Base-by-base conservation (phyloP, 2,113 vertebrate genomes). In the Mugil cephalus region DNA sequence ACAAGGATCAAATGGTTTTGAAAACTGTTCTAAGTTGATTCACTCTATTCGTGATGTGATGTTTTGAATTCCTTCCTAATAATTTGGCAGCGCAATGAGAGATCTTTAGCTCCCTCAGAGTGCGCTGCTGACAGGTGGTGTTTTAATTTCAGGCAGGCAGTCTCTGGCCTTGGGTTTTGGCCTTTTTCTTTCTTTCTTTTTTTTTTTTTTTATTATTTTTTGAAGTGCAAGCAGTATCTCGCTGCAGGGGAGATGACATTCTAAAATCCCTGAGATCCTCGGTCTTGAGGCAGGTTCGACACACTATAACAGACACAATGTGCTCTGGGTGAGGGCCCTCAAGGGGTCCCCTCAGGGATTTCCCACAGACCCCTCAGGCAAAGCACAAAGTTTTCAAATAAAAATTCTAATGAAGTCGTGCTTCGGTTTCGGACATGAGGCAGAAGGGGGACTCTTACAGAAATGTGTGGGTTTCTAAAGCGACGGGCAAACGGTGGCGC, bases 171-270 rank as follows among this genome's bases (percentile, higher is more conserved):
- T 55, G 59, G 9, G 11, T 38, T 71, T 67, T 54, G 35, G 34
- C 24, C 36, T 40, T 47, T 48, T 77, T 71, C 14, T 40, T 39
- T 43, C n/a, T n/a, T n/a, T n/a, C n/a, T n/a, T n/a, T n/a, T n/a
- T n/a, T n/a, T n/a, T n/a, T n/a, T n/a, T n/a, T n/a, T n/a, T n/a
- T n/a, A n/a, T n/a, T n/a, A n/a, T 42, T 45, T 59, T 40, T n/a
- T 53, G 24, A 69, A 58, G 65, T 51, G 46, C 24, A 53, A 48
- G 40, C 74, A 38, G 53, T 14, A 61, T 63, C 21, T 84, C 2
- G 45, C 80, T 87, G 67, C 48, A 69, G 75, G 70, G 71, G 34
- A 80, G 69, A 75, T 80, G 69, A 63, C 79, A 73, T 77, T 84
- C 66, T 67, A 4, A 86, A 87, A 67, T 82, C 80, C 72, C 78